Conservation (phyloP, 2,113 vertebrate species). For the Pituophis catenifer region DNA sequence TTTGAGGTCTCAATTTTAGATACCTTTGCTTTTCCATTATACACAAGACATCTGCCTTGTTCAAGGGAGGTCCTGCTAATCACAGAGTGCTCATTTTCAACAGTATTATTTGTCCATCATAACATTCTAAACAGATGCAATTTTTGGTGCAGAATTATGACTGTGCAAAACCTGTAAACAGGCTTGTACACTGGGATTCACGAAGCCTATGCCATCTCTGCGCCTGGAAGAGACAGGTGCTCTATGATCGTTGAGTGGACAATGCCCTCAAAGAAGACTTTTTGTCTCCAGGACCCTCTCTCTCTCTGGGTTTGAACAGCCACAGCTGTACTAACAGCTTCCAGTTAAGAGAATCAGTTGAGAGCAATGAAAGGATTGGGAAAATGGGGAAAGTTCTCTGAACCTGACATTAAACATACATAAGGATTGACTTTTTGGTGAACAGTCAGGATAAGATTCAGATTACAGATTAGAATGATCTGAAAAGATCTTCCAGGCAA, state of each 20-base stretch:
- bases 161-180: neutral
- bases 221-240: neutral
- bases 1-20: neutral
- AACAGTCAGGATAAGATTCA: neutral
- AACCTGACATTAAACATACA: neutral
- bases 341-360: neutral
- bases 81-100: neutral
- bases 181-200: neutral
- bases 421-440: neutral
- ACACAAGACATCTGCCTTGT: neutral
- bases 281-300: neutral
- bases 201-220: neutral
- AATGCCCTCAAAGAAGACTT: neutral
- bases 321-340: neutral
- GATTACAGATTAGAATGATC: neutral
- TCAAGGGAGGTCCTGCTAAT: neutral
- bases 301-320: neutral
- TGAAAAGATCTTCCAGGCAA: neutral
- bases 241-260: neutral
- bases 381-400: neutral
- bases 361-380: neutral
- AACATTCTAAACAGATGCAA: neutral
- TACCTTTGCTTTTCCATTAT: neutral
- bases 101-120: neutral
- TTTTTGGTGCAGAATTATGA: neutral